Percentiles rank a stretch among this genome's conserved stretches.
phyloP scores from a whole-genome alignment of 2,797 vertebrate genomes.

The Coilia nasus region DNA sequence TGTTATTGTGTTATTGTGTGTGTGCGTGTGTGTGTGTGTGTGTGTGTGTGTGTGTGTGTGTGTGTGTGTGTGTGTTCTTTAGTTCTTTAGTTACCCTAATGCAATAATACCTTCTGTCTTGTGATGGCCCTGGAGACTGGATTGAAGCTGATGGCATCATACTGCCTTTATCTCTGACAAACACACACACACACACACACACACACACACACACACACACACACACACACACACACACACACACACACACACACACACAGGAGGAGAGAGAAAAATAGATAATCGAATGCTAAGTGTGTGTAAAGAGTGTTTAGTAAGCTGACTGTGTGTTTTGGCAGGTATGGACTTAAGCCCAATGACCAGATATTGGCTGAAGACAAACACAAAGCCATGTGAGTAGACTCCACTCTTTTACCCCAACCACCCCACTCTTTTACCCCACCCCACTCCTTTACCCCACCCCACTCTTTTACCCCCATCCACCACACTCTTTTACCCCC shows the following conservation, averaged over 20 bases:
- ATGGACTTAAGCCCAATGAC: slow-evolving; percentile 85
- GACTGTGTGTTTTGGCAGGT: slow-evolving; percentile 65
- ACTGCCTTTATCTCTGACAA: not conserved
- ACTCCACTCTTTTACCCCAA: not conserved
- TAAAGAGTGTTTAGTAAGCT: not conserved
- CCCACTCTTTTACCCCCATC: not conserved
- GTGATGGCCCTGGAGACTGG: no score
- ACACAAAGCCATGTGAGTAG: slow-evolving; percentile 86
- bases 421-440: not conserved
- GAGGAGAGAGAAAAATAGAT: no score
- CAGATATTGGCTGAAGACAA: slow-evolving; percentile 88
- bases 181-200: not conserved
- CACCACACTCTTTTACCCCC: not conserved
- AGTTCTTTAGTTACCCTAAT: no score
- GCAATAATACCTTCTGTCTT: no score
- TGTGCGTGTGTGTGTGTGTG: not conserved
- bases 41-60: not conserved
- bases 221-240: no score
- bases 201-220: not conserved
- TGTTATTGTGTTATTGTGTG: not conserved
- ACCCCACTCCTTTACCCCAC: not conserved
- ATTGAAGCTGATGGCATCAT: no score
- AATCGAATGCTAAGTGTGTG: not conserved
- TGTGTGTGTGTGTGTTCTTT: no score
- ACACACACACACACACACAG: no score